phyloP scores from a whole-genome alignment of 2,888 invertebrate genomes.

The Hydrotaea diabolus region DNA sequence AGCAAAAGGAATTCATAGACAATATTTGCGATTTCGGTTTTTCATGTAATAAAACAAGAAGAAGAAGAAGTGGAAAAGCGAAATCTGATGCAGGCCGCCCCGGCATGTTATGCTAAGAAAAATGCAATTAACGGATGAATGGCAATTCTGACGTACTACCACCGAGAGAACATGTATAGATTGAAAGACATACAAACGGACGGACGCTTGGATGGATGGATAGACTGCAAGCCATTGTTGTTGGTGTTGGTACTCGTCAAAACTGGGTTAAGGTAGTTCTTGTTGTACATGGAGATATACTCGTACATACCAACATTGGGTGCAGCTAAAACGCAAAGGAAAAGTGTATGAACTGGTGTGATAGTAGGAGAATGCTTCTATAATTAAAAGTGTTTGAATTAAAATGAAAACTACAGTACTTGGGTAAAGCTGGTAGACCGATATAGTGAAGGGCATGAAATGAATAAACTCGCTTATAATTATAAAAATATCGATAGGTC shows the following conservation, averaged over 20 bases:
- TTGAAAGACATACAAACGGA: constrained; percentile 36
- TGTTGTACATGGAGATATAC: too few relatives aligned
- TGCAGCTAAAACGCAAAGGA: constrained; percentile 41
- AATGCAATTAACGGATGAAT: constrained; percentile 63
- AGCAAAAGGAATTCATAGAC: neutral
- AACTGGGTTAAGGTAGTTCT: constrained; percentile 74
- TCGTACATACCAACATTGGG: constrained; percentile 63
- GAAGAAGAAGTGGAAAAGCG: neutral
- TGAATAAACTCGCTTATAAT: too few relatives aligned
- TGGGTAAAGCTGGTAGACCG: too few relatives aligned
- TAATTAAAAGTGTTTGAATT: neutral
- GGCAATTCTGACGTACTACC: constrained; percentile 25
- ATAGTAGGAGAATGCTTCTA: neutral
- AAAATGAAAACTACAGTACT: too few relatives aligned
- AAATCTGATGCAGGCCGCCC: neutral
- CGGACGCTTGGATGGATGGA: neutral
- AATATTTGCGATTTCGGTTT: constrained; percentile 9
- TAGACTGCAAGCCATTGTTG: constrained; percentile 8
- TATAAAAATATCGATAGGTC: too few relatives aligned
- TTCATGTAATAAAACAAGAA: neutral
- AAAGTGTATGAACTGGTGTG: constrained; percentile 2
- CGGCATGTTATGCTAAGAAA: constrained; percentile 17
- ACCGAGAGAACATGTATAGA: constrained; percentile 1
- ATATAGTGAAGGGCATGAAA: too few relatives aligned
- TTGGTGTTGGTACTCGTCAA: constrained; percentile 38